These are phyloP conservation scores for Chelonus insularis DNA, from an alignment of 1,140 invertebrate genomes.

Conservation along the genomic window DNA sequence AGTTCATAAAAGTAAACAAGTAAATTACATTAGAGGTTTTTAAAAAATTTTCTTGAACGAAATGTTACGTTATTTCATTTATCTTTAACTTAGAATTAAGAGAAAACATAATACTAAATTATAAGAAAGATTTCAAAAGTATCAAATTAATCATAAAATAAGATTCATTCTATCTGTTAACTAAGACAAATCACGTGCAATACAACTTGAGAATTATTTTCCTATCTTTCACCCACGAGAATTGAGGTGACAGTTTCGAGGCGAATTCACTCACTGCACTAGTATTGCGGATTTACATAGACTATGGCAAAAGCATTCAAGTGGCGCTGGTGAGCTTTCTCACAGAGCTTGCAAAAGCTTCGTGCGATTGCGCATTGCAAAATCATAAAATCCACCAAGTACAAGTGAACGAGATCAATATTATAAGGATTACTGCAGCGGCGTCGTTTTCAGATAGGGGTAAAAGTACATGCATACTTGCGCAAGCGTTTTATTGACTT, in stretches of 20 bases:
- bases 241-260: constrained; percentile 9
- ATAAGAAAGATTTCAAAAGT: too few relatives aligned
- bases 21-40: too few relatives aligned
- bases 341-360: not conserved
- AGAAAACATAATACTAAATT: too few relatives aligned
- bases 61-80: too few relatives aligned
- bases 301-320: not conserved
- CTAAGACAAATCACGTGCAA: constrained; percentile 2
- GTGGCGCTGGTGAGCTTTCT: constrained; percentile 4
- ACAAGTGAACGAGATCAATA: not conserved
- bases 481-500: not conserved
- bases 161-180: not conserved
- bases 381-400: not conserved
- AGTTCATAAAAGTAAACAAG: too few relatives aligned
- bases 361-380: constrained; percentile 5
- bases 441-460: not conserved
- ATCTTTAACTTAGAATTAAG: too few relatives aligned
- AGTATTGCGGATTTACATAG: constrained; percentile 21
- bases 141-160: too few relatives aligned
- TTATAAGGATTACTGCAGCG: constrained; percentile 8
- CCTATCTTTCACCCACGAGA: constrained; percentile 11
- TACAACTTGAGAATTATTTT: not conserved
- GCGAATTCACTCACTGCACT: constrained; percentile 31
- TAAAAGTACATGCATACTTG: not conserved
- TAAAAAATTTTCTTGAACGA: too few relatives aligned